These are phyloP conservation scores for Rhincodon typus DNA, from an alignment of 2,797 vertebrate genomes.

Conservation along the genomic window DNA sequence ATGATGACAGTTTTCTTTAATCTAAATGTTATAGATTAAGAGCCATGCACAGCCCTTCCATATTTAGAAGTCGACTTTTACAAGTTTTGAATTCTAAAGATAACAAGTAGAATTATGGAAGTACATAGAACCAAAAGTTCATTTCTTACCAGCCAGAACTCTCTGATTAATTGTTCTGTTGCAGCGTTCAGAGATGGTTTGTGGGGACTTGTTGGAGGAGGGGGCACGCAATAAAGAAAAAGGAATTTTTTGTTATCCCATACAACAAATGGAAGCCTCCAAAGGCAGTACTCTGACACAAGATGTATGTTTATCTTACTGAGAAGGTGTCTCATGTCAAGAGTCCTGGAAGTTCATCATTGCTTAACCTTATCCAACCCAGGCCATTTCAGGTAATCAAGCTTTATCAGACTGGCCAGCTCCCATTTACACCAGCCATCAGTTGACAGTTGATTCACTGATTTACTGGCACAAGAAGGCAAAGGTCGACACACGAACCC, in stretches of 20 bases:
- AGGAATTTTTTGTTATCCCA: background rate
- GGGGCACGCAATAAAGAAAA: background rate
- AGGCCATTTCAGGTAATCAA: conserved; percentile 27
- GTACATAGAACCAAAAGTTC: background rate
- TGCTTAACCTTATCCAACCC: conserved; percentile 36
- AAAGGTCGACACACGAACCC: conserved; percentile 9
- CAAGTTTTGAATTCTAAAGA: background rate
- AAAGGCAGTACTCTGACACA: background rate
- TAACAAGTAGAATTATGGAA: background rate
- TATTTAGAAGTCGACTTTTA: background rate
- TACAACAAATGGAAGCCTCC: conserved; percentile 17
- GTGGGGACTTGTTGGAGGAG: background rate
- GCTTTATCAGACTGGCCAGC: conserved; percentile 31
- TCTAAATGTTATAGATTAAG: background rate
- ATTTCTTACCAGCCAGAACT: background rate
- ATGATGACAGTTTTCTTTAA: background rate
- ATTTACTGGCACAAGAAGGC: background rate
- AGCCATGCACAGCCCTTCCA: background rate
- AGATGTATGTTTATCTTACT: conserved; percentile 8
- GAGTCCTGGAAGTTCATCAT: conserved; percentile 28
- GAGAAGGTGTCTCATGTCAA: background rate
- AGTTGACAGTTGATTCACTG: conserved; percentile 31
- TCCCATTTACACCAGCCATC: conserved; percentile 26
- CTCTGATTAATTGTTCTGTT: background rate
- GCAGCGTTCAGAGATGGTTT: background rate